Evolutionary conservation across 2,797 vertebrate genomes (phyloP).

Genomic region (Salarias fasciatus): DNA sequence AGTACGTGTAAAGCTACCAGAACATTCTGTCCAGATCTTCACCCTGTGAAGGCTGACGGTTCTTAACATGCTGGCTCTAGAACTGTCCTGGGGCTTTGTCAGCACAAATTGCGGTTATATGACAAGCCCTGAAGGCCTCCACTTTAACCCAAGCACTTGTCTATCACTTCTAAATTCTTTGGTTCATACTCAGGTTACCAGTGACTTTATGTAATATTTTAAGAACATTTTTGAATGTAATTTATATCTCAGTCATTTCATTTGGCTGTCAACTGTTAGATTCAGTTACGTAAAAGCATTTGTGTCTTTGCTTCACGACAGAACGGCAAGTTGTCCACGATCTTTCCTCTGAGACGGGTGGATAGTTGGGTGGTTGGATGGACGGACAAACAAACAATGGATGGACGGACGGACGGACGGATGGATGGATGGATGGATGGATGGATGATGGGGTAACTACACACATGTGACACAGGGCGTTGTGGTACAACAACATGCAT

Average conservation of each 20-base stretch:
- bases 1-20: background rate
- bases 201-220: background rate
- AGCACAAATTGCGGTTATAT: background rate
- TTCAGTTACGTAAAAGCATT: conserved; percentile 3
- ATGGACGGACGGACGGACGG: conserved; percentile 34
- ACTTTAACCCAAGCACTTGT: conserved; percentile 1
- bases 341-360: conserved; percentile 48
- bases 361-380: conserved; percentile 31
- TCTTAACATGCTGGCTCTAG: conserved; percentile 12
- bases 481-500: conserved; percentile 63
- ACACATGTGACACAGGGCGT: conserved; percentile 36
- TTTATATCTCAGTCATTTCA: conserved; percentile 2
- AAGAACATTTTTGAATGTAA: too few species aligned
- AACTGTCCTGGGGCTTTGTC: conserved; percentile 10
- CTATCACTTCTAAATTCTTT: conserved; percentile 3
- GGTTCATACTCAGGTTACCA: background rate
- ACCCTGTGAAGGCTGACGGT: background rate
- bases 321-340: conserved; percentile 44
- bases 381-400: conserved; percentile 29
- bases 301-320: conserved; percentile 27
- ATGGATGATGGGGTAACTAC: conserved; percentile 50
- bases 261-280: conserved; percentile 5
- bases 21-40: conserved; percentile 5
- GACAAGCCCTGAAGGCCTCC: background rate
- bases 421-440: conserved; percentile 30